Conservation (phyloP, 2,113 vertebrate species). For the Oceanites oceanicus region DNA sequence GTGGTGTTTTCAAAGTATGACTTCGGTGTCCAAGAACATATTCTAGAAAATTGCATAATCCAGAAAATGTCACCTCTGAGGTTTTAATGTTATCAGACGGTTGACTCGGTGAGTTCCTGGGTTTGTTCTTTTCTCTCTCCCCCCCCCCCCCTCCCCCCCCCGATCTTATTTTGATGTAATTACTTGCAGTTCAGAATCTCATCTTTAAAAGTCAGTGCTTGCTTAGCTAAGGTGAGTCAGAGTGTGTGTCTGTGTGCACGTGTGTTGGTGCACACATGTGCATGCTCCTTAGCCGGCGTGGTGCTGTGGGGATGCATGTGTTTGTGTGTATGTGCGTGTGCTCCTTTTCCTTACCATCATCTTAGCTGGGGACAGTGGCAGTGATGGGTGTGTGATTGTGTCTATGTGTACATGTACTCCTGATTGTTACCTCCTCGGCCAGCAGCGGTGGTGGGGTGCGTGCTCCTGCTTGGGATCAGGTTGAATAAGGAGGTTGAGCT, state of each 20-base stretch:
- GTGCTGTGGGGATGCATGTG: neutral
- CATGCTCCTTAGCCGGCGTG: accelerated
- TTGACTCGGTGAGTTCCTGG: neutral
- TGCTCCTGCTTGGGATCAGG: neutral
- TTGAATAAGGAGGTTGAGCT: neutral
- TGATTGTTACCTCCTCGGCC: neutral
- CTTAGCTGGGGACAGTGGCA: neutral
- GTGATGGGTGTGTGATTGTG: too few relatives aligned
- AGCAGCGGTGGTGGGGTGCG: neutral
- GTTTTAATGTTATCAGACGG: neutral
- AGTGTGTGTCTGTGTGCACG: neutral
- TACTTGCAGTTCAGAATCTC: neutral
- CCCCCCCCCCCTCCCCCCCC: accelerated
- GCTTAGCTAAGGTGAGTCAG: neutral
- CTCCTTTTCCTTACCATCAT: neutral
- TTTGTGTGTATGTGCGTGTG: neutral
- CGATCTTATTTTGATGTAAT: neutral
- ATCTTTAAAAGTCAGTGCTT: neutral
- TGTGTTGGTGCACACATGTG: neutral
- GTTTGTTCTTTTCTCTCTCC: neutral
- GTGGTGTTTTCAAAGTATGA: neutral
- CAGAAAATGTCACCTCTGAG: neutral
- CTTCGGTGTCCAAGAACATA: neutral
- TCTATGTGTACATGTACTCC: neutral
- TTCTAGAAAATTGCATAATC: neutral